Evolutionary conservation across 2,113 vertebrate species (phyloP), one percentile per base, ranked within the genome.

Genomic region (Gopherus flavomarginatus): DNA sequence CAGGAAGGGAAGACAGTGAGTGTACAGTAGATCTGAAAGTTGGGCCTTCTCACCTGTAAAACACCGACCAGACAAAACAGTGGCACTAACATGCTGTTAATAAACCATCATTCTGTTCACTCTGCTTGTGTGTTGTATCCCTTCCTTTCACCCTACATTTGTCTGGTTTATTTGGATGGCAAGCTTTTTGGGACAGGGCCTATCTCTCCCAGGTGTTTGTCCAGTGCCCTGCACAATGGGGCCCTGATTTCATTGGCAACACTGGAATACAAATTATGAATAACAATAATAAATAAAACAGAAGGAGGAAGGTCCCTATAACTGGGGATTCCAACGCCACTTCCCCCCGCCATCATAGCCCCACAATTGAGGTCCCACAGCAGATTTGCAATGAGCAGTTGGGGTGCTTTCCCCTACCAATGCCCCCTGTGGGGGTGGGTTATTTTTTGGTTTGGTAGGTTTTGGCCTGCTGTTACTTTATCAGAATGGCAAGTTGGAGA

Each of bases 221-320:
- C 89, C 53, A 31, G 35, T 35, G 77, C 78, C 90, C 27, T 5
- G 10, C 75, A 77, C 6, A 26, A 72, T 22, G 56, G 84, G 78
- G 56, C 59, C 29, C 80, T 80, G 56, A 88, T 95, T 94, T 92
- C 78, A 88, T 56, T 86, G 93, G 77, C 85, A 85, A 62, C 49
- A 21, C 53, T 31, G 44, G 89, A 90, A 89, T 44, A 75, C 29
- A 52, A 80, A 11, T 49, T 89, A 92, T 56, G 83, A 89, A 14
- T 49, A 86, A 27, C 78, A 62, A 24, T 42, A 84, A 93, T 12
- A 81, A 93, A 77, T 21, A 26, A 93, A 85, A 27, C 62, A 75
- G 22, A 10, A 26, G 38, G 75, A 27, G 42, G 75, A 57, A 50
- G 14, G 44, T 89, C 89, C 69, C 93, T 80, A 52, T 84, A 93